Evolutionary conservation across 1,140 invertebrate genomes (phyloP), one percentile per base, ranked within the genome.

Genomic region (Caenorhabditis latens): DNA sequence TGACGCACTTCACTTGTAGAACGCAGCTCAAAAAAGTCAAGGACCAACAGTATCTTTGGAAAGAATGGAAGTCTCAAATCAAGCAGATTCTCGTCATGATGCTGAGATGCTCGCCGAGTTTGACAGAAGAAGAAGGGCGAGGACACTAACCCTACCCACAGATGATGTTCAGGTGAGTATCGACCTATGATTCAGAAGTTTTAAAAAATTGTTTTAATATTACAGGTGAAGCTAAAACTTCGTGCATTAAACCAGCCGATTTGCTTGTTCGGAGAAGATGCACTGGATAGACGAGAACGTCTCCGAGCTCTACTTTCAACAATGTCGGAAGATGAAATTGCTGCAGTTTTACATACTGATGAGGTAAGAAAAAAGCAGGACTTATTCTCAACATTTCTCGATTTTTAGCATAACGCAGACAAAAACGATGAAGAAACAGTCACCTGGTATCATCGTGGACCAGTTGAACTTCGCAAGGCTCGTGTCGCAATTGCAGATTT

Each of bases 231-330:
- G 83, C 58, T 92, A 61, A 91, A 92, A 90, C 88, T 92, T 19
- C 88, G 91, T 32, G 65, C 85, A 16, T 85, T 90, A 32, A 91
- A 91, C 86, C 90, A 92, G 75, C 92, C 91, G 21, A 92, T 92
- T 85, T 92, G 91, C 75, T 79, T 92, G 19, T 92, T 92, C 84
- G 91, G 91, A 19, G 91, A 92, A 86, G 91, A 92, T 84, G 90
- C 91, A 21, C 65, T 91, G 43, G 91, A 93, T 85, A 67, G 92
- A 83, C 88, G 92, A 63, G 91, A 92, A 87, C 86, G 91, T 24
- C 79, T 92, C 11, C 84, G 91, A 67, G 89, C 84, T 32, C 65
- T 92, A 19, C 84, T 92, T 40, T 92, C 91, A 16, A 86, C 82
- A 14, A 63, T 92, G 87, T 85, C 67, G 63, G 91, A 92, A 83